These are phyloP conservation scores for Panorpa germanica DNA, from an alignment of 2,888 invertebrate genomes.

Conservation along the genomic window DNA sequence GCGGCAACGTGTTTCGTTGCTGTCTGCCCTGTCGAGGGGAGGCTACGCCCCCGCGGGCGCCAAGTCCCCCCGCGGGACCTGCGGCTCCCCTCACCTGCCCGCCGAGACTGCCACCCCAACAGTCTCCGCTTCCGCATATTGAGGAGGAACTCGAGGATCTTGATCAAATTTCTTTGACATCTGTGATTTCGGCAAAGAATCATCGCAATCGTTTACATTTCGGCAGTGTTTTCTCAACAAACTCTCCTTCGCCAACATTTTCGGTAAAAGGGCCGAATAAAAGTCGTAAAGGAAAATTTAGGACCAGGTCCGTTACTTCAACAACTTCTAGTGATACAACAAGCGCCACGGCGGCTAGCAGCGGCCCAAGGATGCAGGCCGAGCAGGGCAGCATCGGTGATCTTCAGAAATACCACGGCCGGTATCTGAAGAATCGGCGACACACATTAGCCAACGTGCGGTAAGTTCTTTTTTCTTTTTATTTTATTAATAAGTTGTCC, in stretches of 20 bases:
- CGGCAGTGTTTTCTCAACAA: slow-evolving; percentile 31
- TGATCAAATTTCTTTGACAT: slow-evolving; percentile 21
- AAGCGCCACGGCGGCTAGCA: slow-evolving; percentile 18
- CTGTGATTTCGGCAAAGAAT: slow-evolving; percentile 29
- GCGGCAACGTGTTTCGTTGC: slow-evolving; percentile 64
- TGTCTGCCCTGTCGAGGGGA: slow-evolving; percentile 69
- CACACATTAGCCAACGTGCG: slow-evolving; percentile 86
- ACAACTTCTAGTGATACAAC: slow-evolving; percentile 20
- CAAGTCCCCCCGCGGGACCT: slow-evolving; percentile 28
- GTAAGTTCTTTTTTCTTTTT: slow-evolving; percentile 43
- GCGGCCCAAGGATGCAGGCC: slow-evolving; percentile 64
- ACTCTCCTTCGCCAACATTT: slow-evolving; percentile 30
- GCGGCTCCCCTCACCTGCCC: slow-evolving; percentile 31
- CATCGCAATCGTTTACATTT: slow-evolving; percentile 29
- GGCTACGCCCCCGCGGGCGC: slow-evolving; percentile 39
- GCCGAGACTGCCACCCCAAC: slow-evolving; percentile 39
- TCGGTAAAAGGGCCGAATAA: slow-evolving; percentile 6
- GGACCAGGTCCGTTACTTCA: slow-evolving; percentile 15
- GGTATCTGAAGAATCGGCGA: slow-evolving; percentile 68
- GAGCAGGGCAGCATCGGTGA: slow-evolving; percentile 84
- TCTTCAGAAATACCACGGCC: slow-evolving; percentile 71
- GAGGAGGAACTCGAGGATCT: slow-evolving; percentile 64
- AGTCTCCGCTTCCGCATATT: slow-evolving; percentile 61
- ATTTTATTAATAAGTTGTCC: too few relatives aligned
- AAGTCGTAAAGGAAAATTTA: neutral